phyloP scores from a whole-genome alignment of 2,888 invertebrate genomes.

The Ormyrus pomaceus region DNA sequence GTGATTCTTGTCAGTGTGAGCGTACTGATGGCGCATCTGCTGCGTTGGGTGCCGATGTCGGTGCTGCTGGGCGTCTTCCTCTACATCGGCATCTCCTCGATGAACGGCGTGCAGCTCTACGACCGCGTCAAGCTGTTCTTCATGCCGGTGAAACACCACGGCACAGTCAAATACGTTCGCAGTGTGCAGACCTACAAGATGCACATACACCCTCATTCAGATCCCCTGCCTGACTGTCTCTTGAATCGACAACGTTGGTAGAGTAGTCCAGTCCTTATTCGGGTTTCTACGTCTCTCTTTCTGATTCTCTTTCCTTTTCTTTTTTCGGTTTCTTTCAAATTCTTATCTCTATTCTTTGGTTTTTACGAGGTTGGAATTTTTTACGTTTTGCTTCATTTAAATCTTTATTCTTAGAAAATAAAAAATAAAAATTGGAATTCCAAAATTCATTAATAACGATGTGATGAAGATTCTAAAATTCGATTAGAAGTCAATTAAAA shows the following conservation, averaged over 20 bases:
- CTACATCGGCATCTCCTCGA: slow-evolving; percentile 96
- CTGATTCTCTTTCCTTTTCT: slow-evolving; percentile 9
- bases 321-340: neutral
- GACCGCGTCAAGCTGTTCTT: slow-evolving; percentile 89
- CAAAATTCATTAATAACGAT: too few relatives aligned
- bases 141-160: slow-evolving; percentile 97
- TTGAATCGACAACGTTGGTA: slow-evolving; percentile 93
- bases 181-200: slow-evolving; percentile 93
- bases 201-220: slow-evolving; percentile 93
- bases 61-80: slow-evolving; percentile 98
- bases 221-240: slow-evolving; percentile 85
- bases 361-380: neutral
- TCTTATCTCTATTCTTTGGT: neutral
- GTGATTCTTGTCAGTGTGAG: slow-evolving; percentile 89
- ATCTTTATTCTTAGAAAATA: neutral
- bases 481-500: neutral
- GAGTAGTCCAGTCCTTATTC: slow-evolving; percentile 79
- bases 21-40: slow-evolving; percentile 87
- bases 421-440: too few relatives aligned
- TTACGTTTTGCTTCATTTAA: slow-evolving; percentile 10
- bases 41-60: slow-evolving; percentile 94
- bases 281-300: slow-evolving; percentile 60
- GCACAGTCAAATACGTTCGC: slow-evolving; percentile 91
- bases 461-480: too few relatives aligned
- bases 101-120: slow-evolving; percentile 95